phyloP scores from a whole-genome alignment of 2,888 invertebrate species.

The Leptinotarsa peninsularis region DNA sequence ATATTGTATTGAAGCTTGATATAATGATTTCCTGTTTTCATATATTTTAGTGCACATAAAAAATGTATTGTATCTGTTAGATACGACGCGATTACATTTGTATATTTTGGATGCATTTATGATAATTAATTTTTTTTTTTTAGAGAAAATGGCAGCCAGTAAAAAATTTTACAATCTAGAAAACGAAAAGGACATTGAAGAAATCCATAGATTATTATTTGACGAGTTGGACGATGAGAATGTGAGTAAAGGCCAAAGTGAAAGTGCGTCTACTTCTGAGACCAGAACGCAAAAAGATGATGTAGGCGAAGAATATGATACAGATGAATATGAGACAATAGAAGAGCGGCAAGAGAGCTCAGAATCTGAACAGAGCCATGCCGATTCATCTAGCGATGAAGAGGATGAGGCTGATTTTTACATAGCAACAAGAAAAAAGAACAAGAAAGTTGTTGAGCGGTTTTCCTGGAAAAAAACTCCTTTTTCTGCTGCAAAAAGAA shows the following conservation, averaged over 20 bases:
- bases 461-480: conserved; percentile 4
- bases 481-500: conserved; percentile 8
- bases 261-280: conserved; percentile 8
- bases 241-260: conserved; percentile 12
- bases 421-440: conserved; percentile 12
- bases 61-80: conserved; percentile 1
- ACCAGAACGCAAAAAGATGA: conserved; percentile 3
- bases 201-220: conserved; percentile 14
- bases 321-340: conserved; percentile 12
- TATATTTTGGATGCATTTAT: conserved; percentile 7
- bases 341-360: conserved; percentile 9
- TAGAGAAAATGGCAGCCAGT: conserved; percentile 6
- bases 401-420: conserved; percentile 10
- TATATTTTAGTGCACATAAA: conserved; percentile 6
- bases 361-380: conserved; percentile 12
- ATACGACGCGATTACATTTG: conserved; percentile 8
- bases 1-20: conserved; percentile 2
- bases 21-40: conserved; percentile 2
- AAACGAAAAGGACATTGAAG: conserved; percentile 10
- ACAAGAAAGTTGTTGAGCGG: conserved; percentile 10
- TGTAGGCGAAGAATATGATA: conserved; percentile 8
- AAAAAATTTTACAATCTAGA: neutral
- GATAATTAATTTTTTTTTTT: neutral
- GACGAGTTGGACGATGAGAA: conserved; percentile 9
- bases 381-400: conserved; percentile 9